Base-by-base conservation (phyloP, 2,797 vertebrate species). In the Harpagifer antarcticus region DNA sequence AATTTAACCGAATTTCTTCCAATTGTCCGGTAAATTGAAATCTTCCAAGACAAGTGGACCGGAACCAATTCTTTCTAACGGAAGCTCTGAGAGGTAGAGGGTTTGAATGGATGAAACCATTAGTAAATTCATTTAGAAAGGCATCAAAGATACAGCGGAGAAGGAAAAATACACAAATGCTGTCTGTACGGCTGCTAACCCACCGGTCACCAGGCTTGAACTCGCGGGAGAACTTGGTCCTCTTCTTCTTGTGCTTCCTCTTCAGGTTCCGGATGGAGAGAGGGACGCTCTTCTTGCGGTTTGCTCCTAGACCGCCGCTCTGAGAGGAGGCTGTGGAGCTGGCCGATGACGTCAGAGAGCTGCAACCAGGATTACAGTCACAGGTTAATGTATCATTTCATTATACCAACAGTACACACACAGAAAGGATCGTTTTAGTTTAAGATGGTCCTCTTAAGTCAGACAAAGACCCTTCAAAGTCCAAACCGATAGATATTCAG, bases 221-320 rank as follows among this genome's bases (percentile, higher is more conserved):
- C 90, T 98, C 97, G 4, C 97, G 93, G 14, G 97, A 97, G 81
- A 98, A 95, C 88, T 98, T 99, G 11, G 95, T 98, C 93, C 97
- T 95, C 95, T 98, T 99, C 92, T 99, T 97, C 94, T 99, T 99
- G 93, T 99, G 98, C 79, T 99, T 99, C 68, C 97, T 94, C 91
- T 99, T 99, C 68, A 99, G 91, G 90, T 98, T 99, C 68, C 96
- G 97, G 89, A 99, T 98, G 42, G 98, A 99, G 5, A 99, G 95
- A 0, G 98, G 98, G 82, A 98, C 96, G 90, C 97, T 98, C 66
- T 99, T 99, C 89, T 96, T 99, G 14, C 98, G 96, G 56, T 96
- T 90, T 0, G 94, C 89, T 59, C 96, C 96, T 0, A 96, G 94
- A 0, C 96, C 96, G 43, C 97, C 96, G 0, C 98, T 99, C 92